These are phyloP conservation scores for Amblyraja radiata DNA, from an alignment of 2,797 vertebrate genomes.

Conservation along the genomic window DNA sequence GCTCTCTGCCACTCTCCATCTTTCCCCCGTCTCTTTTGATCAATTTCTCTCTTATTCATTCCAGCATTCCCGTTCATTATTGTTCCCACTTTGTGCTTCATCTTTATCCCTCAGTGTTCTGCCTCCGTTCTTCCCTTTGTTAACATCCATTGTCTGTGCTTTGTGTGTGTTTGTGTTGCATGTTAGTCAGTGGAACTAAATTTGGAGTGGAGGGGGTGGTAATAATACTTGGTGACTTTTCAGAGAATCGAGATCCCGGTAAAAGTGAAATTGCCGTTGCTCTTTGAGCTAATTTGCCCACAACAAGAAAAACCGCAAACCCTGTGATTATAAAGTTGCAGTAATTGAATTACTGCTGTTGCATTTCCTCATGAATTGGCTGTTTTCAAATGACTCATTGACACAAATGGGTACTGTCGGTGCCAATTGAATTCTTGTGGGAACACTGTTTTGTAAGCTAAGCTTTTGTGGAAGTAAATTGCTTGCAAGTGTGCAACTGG, in stretches of 20 bases:
- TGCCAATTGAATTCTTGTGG: conserved; percentile 1
- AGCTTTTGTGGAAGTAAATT: neutral
- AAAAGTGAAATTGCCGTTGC: no score
- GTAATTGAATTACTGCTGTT: neutral
- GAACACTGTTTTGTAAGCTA: conserved; percentile 1
- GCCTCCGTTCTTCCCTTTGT: neutral
- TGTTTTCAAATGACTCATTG: neutral
- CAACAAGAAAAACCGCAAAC: neutral
- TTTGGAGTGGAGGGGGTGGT: neutral
- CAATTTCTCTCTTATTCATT: neutral
- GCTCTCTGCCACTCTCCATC: neutral
- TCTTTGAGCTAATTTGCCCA: neutral
- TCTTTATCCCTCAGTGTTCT: neutral
- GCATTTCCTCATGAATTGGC: no score
- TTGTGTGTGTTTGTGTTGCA: neutral
- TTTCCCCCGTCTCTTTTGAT: neutral
- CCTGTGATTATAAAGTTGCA: neutral
- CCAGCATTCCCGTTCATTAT: neutral
- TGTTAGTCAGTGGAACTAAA: neutral
- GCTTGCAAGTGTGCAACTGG: neutral
- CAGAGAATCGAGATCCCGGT: neutral
- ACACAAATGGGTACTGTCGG: neutral
- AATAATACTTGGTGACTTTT: neutral
- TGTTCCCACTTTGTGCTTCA: neutral
- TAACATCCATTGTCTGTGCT: neutral